Percentiles rank a stretch among this genome's conserved stretches.
These are phyloP conservation scores for Antrozous pallidus DNA, from an alignment of 2,797 vertebrate genomes.

Conservation along the genomic window DNA sequence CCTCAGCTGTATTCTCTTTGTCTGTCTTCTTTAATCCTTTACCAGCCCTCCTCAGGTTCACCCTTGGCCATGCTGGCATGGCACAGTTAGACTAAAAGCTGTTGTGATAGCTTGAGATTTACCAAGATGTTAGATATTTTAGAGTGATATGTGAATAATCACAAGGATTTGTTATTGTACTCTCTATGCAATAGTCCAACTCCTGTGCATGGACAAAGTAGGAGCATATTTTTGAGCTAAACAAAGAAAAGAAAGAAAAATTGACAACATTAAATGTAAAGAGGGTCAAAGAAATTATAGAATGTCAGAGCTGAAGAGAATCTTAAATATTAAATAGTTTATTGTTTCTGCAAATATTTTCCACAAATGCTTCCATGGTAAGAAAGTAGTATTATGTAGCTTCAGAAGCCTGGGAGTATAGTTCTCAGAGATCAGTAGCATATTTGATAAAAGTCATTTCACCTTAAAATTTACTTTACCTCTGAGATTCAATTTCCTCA, in stretches of 20 bases:
- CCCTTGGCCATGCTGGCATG: too few species aligned
- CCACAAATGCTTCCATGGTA: background rate
- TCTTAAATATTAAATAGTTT: constrained; percentile 6
- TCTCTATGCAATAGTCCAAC: constrained; percentile 53
- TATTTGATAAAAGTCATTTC: constrained; percentile 10
- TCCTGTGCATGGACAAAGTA: constrained; percentile 58
- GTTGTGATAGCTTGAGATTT: constrained; percentile 79
- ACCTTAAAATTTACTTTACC: constrained; percentile 24
- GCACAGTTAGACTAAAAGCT: constrained; percentile 63
- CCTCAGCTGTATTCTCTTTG: too few species aligned
- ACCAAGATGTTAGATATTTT: constrained; percentile 79
- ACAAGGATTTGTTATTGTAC: constrained; percentile 63
- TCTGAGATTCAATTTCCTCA: too few species aligned
- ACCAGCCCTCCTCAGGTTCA: too few species aligned
- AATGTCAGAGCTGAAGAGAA: constrained; percentile 15
- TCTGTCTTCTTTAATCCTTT: too few species aligned
- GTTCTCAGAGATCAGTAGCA: background rate
- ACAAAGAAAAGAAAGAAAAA: constrained; percentile 79
- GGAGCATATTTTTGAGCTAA: constrained; percentile 61
- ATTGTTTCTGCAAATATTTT: constrained; percentile 12
- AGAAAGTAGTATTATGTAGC: background rate
- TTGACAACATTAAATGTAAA: constrained; percentile 80
- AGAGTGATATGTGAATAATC: constrained; percentile 74
- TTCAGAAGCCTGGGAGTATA: background rate
- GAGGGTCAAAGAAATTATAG: constrained; percentile 43